A percentile compares a stretch with the other conserved stretches of the same genome.
Evolutionary conservation across 2,797 vertebrate genomes (phyloP).

Genomic region (Gymnoscopelus braueri): DNA sequence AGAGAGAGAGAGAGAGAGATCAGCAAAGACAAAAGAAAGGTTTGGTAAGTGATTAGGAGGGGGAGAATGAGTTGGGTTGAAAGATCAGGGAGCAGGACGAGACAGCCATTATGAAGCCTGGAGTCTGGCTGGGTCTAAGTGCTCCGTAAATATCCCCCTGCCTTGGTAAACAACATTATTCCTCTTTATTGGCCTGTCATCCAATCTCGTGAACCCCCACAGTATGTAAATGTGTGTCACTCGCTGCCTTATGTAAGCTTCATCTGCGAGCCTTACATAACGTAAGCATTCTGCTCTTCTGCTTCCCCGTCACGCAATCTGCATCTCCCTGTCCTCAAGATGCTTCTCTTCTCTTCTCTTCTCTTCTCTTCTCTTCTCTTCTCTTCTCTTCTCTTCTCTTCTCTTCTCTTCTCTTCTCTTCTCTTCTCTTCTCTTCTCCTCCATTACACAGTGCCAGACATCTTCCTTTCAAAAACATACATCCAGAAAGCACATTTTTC

Average conservation of each 20-base stretch:
- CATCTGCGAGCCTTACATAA: slow-evolving; percentile 13
- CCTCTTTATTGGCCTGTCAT: slow-evolving; percentile 45
- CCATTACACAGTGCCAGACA: not conserved
- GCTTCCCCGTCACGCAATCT: slow-evolving; percentile 1
- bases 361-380: too few species aligned
- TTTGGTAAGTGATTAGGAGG: not conserved
- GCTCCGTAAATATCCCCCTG: slow-evolving; percentile 44
- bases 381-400: too few species aligned
- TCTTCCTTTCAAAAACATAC: too few species aligned
- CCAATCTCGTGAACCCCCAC: slow-evolving; percentile 33
- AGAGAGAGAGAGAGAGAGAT: too few species aligned
- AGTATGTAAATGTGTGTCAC: slow-evolving; percentile 45
- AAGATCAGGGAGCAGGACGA: not conserved
- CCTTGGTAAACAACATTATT: slow-evolving; percentile 51
- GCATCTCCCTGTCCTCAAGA: not conserved
- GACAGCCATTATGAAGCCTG: not conserved
- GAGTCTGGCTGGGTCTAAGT: slow-evolving; percentile 26
- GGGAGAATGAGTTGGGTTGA: not conserved
- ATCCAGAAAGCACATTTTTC: too few species aligned
- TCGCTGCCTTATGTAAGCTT: slow-evolving; percentile 43
- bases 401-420: not conserved
- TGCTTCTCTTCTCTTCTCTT: not conserved
- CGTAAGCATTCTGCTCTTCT: slow-evolving; percentile 15
- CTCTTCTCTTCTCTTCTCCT: not conserved
- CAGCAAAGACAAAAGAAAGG: too few species aligned